These are phyloP conservation scores for Sylvilagus bachmani DNA, from an alignment of 2,113 vertebrate genomes.

Conservation along the genomic window DNA sequence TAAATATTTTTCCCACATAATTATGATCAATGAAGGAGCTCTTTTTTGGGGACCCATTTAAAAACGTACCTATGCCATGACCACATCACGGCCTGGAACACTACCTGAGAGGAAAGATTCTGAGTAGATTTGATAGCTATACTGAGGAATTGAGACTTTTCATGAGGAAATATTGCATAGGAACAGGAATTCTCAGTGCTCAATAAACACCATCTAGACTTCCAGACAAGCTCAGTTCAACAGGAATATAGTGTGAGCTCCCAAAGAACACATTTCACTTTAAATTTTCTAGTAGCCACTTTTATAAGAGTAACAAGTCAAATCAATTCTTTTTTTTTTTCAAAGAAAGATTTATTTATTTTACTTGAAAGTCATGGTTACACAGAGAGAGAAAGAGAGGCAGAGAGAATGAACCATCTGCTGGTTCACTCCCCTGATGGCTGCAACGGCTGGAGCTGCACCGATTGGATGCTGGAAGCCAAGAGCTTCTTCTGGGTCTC, in stretches of 20 bases:
- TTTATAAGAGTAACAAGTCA: conserved; percentile 1
- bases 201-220: background rate
- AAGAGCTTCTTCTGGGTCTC: too few species aligned
- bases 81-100: background rate
- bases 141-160: background rate
- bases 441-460: too few species aligned
- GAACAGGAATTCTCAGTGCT: background rate
- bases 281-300: background rate
- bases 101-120: background rate
- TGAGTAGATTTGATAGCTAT: background rate
- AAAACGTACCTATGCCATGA: background rate
- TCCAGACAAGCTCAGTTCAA: background rate
- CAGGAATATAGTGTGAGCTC: background rate
- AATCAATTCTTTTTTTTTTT: background rate
- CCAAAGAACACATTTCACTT: background rate
- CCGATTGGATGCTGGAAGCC: too few species aligned
- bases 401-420: too few species aligned
- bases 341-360: too few species aligned
- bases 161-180: background rate
- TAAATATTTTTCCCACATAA: background rate
- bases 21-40: background rate
- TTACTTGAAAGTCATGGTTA: too few species aligned
- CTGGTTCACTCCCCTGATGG: too few species aligned
- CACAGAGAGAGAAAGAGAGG: too few species aligned
- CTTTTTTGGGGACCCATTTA: background rate